Evolutionary conservation across 1,140 invertebrate species (phyloP).

Genomic region (Triops cancriformis): DNA sequence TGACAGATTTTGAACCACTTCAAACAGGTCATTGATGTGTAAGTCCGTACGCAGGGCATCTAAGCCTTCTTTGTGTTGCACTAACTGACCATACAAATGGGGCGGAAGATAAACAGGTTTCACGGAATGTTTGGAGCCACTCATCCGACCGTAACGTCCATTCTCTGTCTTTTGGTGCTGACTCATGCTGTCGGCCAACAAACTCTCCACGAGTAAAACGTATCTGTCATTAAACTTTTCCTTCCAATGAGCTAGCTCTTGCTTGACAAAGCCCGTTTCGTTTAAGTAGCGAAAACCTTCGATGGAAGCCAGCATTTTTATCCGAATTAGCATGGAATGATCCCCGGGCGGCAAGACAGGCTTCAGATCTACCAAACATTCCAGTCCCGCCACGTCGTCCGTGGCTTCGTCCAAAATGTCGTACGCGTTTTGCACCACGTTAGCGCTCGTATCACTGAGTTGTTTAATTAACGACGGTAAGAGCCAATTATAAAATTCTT

Average conservation of each 20-base stretch:
- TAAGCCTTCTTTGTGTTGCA: slow-evolving; percentile 63
- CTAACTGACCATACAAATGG: slow-evolving; percentile 82
- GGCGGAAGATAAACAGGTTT: slow-evolving; percentile 61
- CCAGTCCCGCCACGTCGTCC: slow-evolving; percentile 51
- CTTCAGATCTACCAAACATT: neutral
- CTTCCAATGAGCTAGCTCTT: slow-evolving; percentile 18
- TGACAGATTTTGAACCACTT: slow-evolving; percentile 26
- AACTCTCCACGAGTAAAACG: slow-evolving; percentile 76
- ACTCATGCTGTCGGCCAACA: slow-evolving; percentile 76
- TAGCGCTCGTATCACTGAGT: slow-evolving; percentile 65
- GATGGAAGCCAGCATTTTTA: neutral
- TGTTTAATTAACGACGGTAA: slow-evolving; percentile 70
- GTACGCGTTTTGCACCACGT: slow-evolving; percentile 66
- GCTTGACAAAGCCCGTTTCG: neutral
- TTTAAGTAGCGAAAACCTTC: neutral
- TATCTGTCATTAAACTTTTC: slow-evolving; percentile 44
- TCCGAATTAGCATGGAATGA: neutral
- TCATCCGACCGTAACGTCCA: slow-evolving; percentile 47
- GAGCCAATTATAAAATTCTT: slow-evolving; percentile 56
- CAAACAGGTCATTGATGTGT: slow-evolving; percentile 30
- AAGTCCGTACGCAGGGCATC: slow-evolving; percentile 49
- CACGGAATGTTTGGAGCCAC: slow-evolving; percentile 38
- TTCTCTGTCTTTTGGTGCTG: slow-evolving; percentile 70
- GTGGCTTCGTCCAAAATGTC: slow-evolving; percentile 84
- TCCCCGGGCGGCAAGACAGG: neutral